Base-by-base conservation (phyloP, 2,888 invertebrate species). In the Venusia cambrica region DNA sequence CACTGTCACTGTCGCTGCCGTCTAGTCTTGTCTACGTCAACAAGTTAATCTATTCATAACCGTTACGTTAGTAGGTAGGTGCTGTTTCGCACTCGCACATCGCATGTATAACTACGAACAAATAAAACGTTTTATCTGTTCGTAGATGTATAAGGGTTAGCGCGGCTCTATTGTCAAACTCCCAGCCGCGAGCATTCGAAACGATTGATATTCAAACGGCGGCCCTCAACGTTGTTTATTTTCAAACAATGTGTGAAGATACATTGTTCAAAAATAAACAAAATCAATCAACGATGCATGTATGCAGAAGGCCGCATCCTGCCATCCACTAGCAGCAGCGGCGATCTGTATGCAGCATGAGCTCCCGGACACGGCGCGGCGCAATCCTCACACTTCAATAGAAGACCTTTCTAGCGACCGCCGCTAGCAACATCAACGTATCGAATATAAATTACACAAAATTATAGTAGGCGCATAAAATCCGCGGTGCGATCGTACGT, bases 401-500 rank as follows among this genome's bases (percentile, higher is more conserved):
- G 76, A 63, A 70, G 69, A 70, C 68, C 69, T 73, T 77, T 75
- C 73, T 71, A 75, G 56, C 56, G 61, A 68, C 76, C 73, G 75
- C 64, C 33, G 29, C 25, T 29, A 46, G 62, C n/a, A n/a, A n/a
- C n/a, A n/a, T n/a, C n/a, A n/a, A n/a, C 71, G 79, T 67, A 77
- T 73, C 74, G 85, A 81, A 85, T 85, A 81, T 83, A 81, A 83
- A 85, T 79, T 79, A 79, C 72, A 74, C 72, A 62, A 80, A 71
- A 72, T 73, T 71, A 72, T 73, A 70, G 70, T 62, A 71, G 68
- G 65, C 68, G 69, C 67, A 73, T 71, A 69, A 71, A 70, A 66
- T 71, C 70, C 55, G 68, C 73, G 61, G 56, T 56, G 48, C 54
- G 54, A 56, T 54, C 45, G 50, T 48, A 33, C 51, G 63, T 57